These are phyloP conservation scores for Venusia cambrica DNA, from an alignment of 2,888 invertebrate species.

Conservation along the genomic window DNA sequence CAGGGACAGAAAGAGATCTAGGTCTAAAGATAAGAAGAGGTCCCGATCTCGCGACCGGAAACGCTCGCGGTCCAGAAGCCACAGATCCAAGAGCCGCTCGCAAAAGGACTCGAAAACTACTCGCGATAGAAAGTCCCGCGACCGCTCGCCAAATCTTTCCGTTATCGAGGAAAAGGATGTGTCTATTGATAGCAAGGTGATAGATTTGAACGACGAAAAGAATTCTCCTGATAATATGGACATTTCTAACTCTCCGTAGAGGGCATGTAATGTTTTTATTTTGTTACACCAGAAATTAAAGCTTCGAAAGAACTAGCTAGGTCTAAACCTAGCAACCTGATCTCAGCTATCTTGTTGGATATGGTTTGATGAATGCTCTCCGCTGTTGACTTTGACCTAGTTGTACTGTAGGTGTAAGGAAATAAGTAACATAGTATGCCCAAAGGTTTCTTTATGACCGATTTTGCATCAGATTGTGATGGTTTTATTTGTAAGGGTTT, in stretches of 20 bases:
- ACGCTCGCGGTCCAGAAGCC: constrained; percentile 63
- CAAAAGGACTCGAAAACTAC: constrained; percentile 67
- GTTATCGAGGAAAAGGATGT: constrained; percentile 51
- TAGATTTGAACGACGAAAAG: constrained; percentile 76
- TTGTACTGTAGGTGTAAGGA: too few species aligned
- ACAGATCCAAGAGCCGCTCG: constrained; percentile 66
- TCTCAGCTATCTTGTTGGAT: too few species aligned
- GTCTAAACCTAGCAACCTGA: too few species aligned
- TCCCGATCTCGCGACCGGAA: constrained; percentile 69
- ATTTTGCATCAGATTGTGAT: too few species aligned
- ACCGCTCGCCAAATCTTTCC: constrained; percentile 55
- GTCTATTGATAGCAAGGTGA: constrained; percentile 45
- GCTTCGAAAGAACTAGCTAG: constrained; percentile 7
- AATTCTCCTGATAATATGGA: constrained; percentile 88
- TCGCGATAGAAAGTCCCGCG: constrained; percentile 61
- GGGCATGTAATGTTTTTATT: too few species aligned
- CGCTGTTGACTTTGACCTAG: too few species aligned
- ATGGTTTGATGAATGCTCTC: too few species aligned
- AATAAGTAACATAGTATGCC: too few species aligned
- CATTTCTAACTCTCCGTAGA: constrained; percentile 88
- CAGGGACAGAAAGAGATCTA: constrained; percentile 69
- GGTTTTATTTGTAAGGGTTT: constrained; percentile 10
- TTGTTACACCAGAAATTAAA: too few species aligned
- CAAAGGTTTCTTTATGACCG: too few species aligned
- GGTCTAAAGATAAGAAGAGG: constrained; percentile 69